A percentile compares a stretch with the other conserved stretches of the same genome.
phyloP scores from a whole-genome alignment of 2,888 invertebrate genomes.

The Strigamia maritima region DNA sequence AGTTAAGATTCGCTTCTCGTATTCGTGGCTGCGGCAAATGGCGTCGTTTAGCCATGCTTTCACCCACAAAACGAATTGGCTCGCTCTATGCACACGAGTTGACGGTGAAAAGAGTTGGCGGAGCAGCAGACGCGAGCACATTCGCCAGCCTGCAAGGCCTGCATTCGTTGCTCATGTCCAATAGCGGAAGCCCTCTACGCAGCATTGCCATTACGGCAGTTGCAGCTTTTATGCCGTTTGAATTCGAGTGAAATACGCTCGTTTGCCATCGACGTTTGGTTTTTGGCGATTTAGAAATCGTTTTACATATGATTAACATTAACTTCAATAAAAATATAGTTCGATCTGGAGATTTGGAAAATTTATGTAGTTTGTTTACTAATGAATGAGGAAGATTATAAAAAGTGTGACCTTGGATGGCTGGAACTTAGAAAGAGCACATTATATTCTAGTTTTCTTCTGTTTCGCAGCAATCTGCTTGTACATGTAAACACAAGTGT shows the following conservation, averaged over 20 bases:
- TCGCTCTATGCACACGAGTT: background rate
- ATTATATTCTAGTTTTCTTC: no score
- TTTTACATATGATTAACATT: background rate
- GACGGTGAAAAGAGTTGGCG: background rate
- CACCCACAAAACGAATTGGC: slow-evolving; percentile 18
- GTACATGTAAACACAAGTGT: no score
- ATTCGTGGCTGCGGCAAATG: background rate
- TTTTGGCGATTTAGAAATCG: background rate
- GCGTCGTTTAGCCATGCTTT: background rate
- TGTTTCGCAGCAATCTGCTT: no score
- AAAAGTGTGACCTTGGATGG: no score
- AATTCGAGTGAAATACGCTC: background rate
- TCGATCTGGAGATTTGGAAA: background rate
- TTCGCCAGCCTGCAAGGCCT: slow-evolving; percentile 11
- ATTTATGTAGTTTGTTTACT: background rate
- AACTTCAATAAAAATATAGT: background rate
- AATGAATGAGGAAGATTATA: no score
- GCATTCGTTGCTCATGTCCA: slow-evolving; percentile 21
- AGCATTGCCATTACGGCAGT: slow-evolving; percentile 12
- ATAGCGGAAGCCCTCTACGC: slow-evolving; percentile 16
- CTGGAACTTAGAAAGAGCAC: no score
- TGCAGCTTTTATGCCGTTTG: background rate
- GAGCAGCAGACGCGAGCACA: background rate
- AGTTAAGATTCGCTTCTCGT: background rate
- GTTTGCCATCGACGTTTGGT: background rate